Evolutionary conservation across 2,113 vertebrate genomes (phyloP), one percentile per base, ranked within the genome.

Genomic region (Gymnobelideus leadbeateri): DNA sequence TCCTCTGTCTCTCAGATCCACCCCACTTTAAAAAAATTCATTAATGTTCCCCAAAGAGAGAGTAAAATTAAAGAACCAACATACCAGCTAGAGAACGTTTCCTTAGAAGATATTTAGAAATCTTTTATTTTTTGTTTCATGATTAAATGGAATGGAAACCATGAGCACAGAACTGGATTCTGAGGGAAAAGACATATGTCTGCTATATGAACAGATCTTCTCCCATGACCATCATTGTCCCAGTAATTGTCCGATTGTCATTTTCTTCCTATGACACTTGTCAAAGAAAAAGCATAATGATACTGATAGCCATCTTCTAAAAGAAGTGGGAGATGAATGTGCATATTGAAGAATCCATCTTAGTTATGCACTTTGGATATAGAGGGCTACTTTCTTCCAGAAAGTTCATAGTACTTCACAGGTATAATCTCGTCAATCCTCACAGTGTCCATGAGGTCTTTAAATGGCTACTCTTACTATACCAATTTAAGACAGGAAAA

Each of bases 391-490:
- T 92, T 96, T 91, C 89, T 95, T 93, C 16, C 46, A 91, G 47
- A 91, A 92, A 89, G 37, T 16, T 91, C 77, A 89, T 91, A 93
- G 95, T 95, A 21, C 23, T 55, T 93, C 61, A 77, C n/a, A 92
- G 51, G 31, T 55, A 47, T 94, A 89, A 93, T 52, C 31, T 95
- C 8, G 49, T 91, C 92, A 91, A 68, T 95, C 91, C 90, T 91
- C 24, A 91, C 53, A 93, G 92, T 68, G 77, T 92, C 37, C 24
- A 28, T 19, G 50, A 77, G n/a, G 51, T 31, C 10, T 51, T 54
- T 93, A 61, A 61, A 84, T 94, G 31, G n/a, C 91, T 95, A 16
- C 24, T 93, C 89, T 92, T 91, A 95, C 68, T 91, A 77, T 49
- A 23, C 93, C 51, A 92, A 16, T 49, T 92, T 46, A 91, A 94